Evolutionary conservation across 2,797 vertebrate genomes (phyloP).

Genomic region (Pseudochirops corinnae): DNA sequence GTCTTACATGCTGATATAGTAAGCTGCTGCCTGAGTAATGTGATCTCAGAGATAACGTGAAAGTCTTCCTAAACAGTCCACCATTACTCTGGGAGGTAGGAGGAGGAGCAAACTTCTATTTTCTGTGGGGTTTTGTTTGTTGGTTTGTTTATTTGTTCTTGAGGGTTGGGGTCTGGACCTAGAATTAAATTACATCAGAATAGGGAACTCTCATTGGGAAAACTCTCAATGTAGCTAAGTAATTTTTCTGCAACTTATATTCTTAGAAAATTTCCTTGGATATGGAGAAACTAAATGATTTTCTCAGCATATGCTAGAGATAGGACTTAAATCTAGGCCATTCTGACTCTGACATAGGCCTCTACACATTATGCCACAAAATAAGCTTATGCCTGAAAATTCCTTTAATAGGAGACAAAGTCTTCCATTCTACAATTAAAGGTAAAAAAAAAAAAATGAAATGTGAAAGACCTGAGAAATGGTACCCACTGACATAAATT

Average conservation of each 20-base stretch:
- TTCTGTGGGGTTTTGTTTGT: background rate
- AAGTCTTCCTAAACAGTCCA: background rate
- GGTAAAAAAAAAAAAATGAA: conserved; percentile 21
- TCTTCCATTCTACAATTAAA: conserved; percentile 31
- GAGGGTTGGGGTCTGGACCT: background rate
- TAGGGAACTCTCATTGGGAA: background rate
- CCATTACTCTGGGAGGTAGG: background rate
- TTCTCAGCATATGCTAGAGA: background rate
- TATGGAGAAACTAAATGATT: background rate
- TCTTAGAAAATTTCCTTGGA: background rate
- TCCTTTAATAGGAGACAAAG: conserved; percentile 38
- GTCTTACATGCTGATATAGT: background rate
- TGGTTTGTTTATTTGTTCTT: background rate
- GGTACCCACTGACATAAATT: background rate
- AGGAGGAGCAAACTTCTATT: background rate
- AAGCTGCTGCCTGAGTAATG: background rate
- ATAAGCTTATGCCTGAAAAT: conserved; percentile 17
- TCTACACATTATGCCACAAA: conserved; percentile 17
- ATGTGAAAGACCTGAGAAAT: conserved; percentile 34
- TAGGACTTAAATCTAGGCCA: background rate
- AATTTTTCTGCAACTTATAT: background rate
- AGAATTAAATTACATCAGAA: background rate
- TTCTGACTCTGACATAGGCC: too few relatives aligned
- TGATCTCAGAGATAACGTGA: background rate
- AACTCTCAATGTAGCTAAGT: background rate